Evolutionary conservation across 2,113 vertebrate genomes (phyloP), one percentile per base, ranked within the genome.

Genomic region (Trichomycterus rosablanca): DNA sequence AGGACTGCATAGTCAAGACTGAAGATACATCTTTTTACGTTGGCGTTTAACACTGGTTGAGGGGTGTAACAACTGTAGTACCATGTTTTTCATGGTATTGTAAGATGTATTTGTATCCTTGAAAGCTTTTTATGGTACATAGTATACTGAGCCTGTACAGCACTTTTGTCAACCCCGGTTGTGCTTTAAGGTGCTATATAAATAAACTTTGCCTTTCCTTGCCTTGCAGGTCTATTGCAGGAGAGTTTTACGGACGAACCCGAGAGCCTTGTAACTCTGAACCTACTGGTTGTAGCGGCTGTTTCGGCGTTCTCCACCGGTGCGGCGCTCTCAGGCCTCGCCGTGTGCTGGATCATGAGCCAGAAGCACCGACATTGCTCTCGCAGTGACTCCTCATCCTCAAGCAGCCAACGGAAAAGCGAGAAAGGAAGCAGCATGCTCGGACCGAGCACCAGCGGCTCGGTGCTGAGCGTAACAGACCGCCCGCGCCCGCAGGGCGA

Each of bases 271-370:
- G 94, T 98, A n/a, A 97, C 95, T 0, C 89, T 98, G 74, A 96
- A 95, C 72, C 85, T 97, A n/a, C 81, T 98, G 37, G 94, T 97
- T 59, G 90, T 92, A 1, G 97, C 93, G 19, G 95, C 95, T 0
- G 92, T 97, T 1, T 95, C 94, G 0, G 94, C 95, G 2, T 98
- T 98, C 59, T 92, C 92, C 78, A 95, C 93, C 28, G 95, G 95
- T 30, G 93, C 95, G 1, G 91, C 91, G 52, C 91, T 98, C 66
- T 97, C 94, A 0, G 95, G 94, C 42, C 90, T 98, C 52, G 93
- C 91, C 7, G 94, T 97, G 42, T 97, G 95, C 79, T 97, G 94
- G 91, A 92, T 95, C 75, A 91, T 97, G 82, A 90, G 93, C 7
- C 92, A 93, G 75, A 93, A 92, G 35, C 92, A 93, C 40, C 83